These are phyloP conservation scores for Bubalus kerabau DNA, from an alignment of 2,113 vertebrate genomes.

Conservation along the genomic window DNA sequence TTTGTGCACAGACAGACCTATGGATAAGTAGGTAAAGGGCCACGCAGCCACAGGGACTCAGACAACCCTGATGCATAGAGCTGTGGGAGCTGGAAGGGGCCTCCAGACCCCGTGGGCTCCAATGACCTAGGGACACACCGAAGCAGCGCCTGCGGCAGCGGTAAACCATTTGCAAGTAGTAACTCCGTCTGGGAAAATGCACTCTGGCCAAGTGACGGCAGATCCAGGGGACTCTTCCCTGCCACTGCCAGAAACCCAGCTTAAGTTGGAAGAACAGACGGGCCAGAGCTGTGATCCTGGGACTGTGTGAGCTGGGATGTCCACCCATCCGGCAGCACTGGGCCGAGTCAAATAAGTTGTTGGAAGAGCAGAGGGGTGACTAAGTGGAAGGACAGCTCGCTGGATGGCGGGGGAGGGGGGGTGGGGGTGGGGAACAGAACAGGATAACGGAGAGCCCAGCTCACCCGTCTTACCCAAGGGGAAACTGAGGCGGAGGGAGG, in stretches of 20 bases:
- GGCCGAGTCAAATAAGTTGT: background rate
- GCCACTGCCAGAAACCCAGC: background rate
- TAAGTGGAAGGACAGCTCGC: background rate
- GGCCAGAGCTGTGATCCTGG: background rate
- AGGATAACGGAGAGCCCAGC: background rate
- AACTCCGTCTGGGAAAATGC: background rate
- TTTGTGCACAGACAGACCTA: fast-evolving
- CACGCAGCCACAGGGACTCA: fast-evolving
- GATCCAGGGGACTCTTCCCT: background rate
- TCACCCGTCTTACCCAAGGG: background rate
- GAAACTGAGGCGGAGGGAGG: constrained; percentile 32
- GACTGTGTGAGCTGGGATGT: background rate
- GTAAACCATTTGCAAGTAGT: background rate
- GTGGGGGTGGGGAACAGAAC: background rate
- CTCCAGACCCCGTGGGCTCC: background rate
- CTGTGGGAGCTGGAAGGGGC: background rate
- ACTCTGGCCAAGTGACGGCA: background rate
- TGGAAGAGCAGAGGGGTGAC: background rate
- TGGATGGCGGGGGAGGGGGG: background rate
- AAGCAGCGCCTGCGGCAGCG: background rate
- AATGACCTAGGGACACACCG: background rate
- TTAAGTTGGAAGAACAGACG: background rate
- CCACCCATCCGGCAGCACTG: background rate
- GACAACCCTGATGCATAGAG: background rate
- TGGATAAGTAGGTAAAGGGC: fast-evolving